Evolutionary conservation across 2,113 vertebrate genomes (phyloP).

Genomic region (Perognathus longimembris): DNA sequence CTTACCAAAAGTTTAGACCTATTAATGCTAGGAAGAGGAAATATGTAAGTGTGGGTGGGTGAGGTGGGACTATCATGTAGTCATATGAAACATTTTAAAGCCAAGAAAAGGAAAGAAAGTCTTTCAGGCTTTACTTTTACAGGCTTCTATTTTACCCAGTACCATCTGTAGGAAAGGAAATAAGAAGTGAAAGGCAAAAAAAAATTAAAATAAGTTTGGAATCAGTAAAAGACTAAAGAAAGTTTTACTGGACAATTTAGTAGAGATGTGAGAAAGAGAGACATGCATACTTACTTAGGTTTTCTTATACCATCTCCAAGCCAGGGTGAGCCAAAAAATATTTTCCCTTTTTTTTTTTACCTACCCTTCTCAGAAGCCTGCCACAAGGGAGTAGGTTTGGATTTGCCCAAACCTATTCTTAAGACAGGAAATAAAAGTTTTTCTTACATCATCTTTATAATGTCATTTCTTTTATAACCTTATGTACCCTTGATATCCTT

Average conservation of each 20-base stretch:
- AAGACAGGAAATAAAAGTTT: constrained; percentile 77
- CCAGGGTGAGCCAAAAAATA: constrained; percentile 63
- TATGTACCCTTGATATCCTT: neutral
- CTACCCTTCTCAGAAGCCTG: constrained; percentile 65
- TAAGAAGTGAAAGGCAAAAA: constrained; percentile 77
- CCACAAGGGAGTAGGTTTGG: constrained; percentile 72
- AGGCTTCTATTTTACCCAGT: constrained; percentile 79
- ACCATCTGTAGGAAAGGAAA: constrained; percentile 82
- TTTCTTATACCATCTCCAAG: constrained; percentile 77
- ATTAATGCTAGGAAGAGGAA: constrained; percentile 67
- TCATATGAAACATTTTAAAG: constrained; percentile 73
- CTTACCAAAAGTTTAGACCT: constrained; percentile 57
- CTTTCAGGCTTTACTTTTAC: constrained; percentile 75
- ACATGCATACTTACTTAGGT: constrained; percentile 60
- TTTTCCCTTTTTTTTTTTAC: constrained; percentile 73
- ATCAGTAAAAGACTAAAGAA: constrained; percentile 78
- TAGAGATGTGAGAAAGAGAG: constrained; percentile 64
- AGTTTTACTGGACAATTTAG: constrained; percentile 74
- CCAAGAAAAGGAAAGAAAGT: constrained; percentile 77
- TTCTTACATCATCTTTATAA: constrained; percentile 6
- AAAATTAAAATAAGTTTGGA: constrained; percentile 79
- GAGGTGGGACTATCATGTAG: constrained; percentile 70
- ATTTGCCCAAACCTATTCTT: constrained; percentile 67
- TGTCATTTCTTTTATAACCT: neutral
- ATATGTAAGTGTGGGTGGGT: constrained; percentile 69